Conservation (phyloP, 2,888 invertebrate genomes). For the Fragum whitleyi region DNA sequence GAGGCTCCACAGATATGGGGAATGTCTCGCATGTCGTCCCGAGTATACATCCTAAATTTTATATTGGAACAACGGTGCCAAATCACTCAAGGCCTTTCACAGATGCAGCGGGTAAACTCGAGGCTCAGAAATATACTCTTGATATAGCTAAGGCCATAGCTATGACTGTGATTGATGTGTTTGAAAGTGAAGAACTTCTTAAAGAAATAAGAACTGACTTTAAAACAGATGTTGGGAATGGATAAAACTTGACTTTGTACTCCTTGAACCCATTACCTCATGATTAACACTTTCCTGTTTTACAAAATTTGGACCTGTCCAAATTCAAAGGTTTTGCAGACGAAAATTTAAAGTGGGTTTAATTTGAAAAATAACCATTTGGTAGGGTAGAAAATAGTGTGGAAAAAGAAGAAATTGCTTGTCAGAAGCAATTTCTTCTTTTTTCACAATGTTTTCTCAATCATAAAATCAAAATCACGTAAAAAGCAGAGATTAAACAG, state of each 20-base stretch:
- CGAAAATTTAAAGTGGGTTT: no score
- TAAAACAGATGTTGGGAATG: slow-evolving; percentile 41
- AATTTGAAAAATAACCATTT: no score
- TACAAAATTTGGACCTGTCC: no score
- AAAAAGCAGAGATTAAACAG: no score
- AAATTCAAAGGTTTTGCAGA: no score
- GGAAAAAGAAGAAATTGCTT: no score
- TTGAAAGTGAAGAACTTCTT: slow-evolving; percentile 57
- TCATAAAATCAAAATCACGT: no score
- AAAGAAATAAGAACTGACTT: slow-evolving; percentile 65
- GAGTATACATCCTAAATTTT: slow-evolving; percentile 81
- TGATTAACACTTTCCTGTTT: no score
- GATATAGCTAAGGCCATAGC: slow-evolving; percentile 71
- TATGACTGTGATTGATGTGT: slow-evolving; percentile 72
- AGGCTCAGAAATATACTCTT: slow-evolving; percentile 72
- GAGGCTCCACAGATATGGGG: slow-evolving; percentile 84
- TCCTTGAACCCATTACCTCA: neutral
- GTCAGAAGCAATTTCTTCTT: no score
- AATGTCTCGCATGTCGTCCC: slow-evolving; percentile 83
- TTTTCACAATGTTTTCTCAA: no score
- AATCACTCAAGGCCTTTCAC: slow-evolving; percentile 73
- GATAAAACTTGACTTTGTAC: neutral
- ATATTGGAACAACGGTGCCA: slow-evolving; percentile 75
- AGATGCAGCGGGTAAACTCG: slow-evolving; percentile 66
- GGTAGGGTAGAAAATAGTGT: no score